phyloP scores from a whole-genome alignment of 1,140 invertebrate genomes.

The Pseudoatta argentina region DNA sequence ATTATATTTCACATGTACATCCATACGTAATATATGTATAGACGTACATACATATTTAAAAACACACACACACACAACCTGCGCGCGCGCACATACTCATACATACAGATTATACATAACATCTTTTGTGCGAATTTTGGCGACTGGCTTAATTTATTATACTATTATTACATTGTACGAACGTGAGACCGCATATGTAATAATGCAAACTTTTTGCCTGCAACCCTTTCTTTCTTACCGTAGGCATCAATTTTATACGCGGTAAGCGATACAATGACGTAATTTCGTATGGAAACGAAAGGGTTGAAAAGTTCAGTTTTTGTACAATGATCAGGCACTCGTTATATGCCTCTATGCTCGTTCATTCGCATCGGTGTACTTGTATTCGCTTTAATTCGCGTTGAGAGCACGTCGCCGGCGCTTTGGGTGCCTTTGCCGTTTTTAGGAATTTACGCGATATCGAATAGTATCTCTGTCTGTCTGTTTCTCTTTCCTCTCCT shows the following conservation, averaged over 20 bases:
- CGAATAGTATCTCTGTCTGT: slow-evolving; percentile 1
- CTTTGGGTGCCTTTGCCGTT: slow-evolving; percentile 72
- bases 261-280: neutral
- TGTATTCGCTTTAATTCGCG: slow-evolving; percentile 45
- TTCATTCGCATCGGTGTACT: slow-evolving; percentile 61
- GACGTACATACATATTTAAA: neutral
- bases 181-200: neutral
- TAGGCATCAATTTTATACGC: neutral
- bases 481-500: neutral
- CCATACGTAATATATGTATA: neutral
- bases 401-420: slow-evolving; percentile 61
- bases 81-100: neutral
- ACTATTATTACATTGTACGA: slow-evolving; percentile 72
- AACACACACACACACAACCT: neutral
- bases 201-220: slow-evolving; percentile 24
- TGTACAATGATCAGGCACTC: slow-evolving; percentile 60
- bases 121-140: slow-evolving; percentile 76
- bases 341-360: slow-evolving; percentile 59
- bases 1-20: slow-evolving; percentile 75
- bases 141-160: slow-evolving; percentile 79
- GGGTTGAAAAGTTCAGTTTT: slow-evolving; percentile 36
- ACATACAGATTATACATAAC: slow-evolving; percentile 66
- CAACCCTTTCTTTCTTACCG: neutral
- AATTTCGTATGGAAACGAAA: slow-evolving; percentile 26
- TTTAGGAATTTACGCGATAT: slow-evolving; percentile 33